These are phyloP conservation scores for Plumapathes pennacea DNA, from an alignment of 92 coral and sea anemone genomes.

Conservation along the genomic window DNA sequence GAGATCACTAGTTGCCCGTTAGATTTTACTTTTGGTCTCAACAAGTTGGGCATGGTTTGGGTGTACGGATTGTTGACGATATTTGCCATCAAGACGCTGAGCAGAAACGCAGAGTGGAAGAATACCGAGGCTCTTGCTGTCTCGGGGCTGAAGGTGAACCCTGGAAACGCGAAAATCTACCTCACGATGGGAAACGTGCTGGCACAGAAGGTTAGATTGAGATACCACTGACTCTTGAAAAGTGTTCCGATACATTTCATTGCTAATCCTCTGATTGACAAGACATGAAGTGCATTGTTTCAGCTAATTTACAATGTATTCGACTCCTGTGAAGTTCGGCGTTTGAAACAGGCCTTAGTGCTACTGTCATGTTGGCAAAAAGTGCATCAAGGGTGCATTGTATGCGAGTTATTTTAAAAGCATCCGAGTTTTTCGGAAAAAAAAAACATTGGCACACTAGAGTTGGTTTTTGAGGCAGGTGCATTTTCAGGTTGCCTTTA, in stretches of 20 bases:
- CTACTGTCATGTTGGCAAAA: too few species aligned
- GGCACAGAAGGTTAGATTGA: slow-evolving; percentile 71
- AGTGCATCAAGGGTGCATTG: too few species aligned
- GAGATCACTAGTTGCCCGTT: too few species aligned
- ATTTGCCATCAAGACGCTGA: slow-evolving; percentile 46
- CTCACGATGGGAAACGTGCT: slow-evolving; percentile 69
- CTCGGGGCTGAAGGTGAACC: slow-evolving; percentile 71
- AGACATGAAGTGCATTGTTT: too few species aligned
- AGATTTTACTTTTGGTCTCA: slow-evolving; percentile 15
- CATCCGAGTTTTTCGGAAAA: too few species aligned
- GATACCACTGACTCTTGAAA: too few species aligned
- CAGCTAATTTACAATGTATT: too few species aligned
- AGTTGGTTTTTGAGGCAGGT: background rate
- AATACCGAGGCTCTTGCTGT: slow-evolving; percentile 54
- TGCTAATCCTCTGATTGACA: too few species aligned
- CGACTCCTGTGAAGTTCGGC: too few species aligned
- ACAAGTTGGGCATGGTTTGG: slow-evolving; percentile 10
- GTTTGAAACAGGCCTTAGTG: too few species aligned
- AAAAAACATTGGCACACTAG: background rate
- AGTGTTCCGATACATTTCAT: background rate
- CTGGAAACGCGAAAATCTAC: slow-evolving; percentile 80
- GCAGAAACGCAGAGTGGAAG: slow-evolving; percentile 76
- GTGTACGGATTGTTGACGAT: slow-evolving; percentile 38
- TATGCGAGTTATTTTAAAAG: too few species aligned
- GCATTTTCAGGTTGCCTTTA: background rate